phyloP scores from a whole-genome alignment of 2,797 vertebrate species.

The Perodicticus potto region DNA sequence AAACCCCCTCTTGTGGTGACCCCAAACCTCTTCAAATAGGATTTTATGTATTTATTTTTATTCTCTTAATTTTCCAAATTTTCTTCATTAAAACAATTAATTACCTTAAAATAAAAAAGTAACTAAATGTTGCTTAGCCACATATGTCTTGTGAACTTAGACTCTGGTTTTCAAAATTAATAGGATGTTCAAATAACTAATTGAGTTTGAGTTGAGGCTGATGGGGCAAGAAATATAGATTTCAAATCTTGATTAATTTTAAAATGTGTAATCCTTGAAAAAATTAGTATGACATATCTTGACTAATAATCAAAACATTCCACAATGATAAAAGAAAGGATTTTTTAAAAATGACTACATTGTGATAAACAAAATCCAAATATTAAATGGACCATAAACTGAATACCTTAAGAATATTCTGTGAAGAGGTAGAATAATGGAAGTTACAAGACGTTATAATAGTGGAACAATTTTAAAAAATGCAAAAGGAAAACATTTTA shows the following conservation, averaged over 20 bases:
- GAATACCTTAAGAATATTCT: neutral
- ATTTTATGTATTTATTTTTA: neutral
- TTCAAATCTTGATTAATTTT: neutral
- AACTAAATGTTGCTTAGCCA: neutral
- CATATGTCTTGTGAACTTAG: neutral
- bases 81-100: neutral
- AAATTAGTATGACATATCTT: neutral
- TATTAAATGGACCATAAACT: neutral
- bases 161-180: neutral
- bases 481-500: constrained; percentile 15
- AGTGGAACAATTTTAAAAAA: neutral
- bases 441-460: neutral
- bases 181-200: neutral
- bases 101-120: neutral
- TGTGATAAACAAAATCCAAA: neutral
- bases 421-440: no score
- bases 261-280: neutral
- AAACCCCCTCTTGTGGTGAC: no score
- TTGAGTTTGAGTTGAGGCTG: neutral
- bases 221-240: neutral
- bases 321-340: neutral
- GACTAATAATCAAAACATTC: neutral
- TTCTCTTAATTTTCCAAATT: neutral
- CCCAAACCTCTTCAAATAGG: no score
- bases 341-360: neutral